Percentiles rank a stretch among this genome's conserved stretches.
Conservation (phyloP, 2,113 vertebrate species). For the Percopsis transmontana region DNA sequence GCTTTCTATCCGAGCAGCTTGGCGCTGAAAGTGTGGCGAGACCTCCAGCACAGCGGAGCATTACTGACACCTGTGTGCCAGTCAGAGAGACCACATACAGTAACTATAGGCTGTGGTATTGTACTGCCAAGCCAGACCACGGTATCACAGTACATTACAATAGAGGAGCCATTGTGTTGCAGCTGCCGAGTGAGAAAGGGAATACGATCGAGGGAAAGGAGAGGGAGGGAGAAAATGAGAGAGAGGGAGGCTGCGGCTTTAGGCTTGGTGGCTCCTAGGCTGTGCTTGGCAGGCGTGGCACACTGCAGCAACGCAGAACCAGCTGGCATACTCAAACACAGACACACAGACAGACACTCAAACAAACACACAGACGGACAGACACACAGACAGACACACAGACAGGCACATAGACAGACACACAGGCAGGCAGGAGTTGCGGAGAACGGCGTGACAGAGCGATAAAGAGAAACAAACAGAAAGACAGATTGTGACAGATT, state of each 20-base stretch:
- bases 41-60: no score
- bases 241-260: constrained; percentile 8
- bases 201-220: not conserved
- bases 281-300: constrained; percentile 68
- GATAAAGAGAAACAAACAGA: not conserved
- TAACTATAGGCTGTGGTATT: no score
- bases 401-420: not conserved
- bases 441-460: constrained; percentile 9
- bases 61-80: no score
- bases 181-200: constrained; percentile 32
- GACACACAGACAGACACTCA: constrained; percentile 15
- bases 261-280: constrained; percentile 19
- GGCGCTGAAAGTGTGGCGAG: no score
- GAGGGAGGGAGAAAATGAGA: not conserved
- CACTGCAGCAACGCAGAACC: constrained; percentile 61
- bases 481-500: no score
- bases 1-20: no score
- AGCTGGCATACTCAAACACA: constrained; percentile 38
- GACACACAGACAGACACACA: not conserved
- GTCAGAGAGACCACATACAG: no score
- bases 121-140: not conserved
- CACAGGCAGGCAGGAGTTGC: not conserved
- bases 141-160: constrained; percentile 27
- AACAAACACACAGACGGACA: not conserved
- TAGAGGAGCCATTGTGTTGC: constrained; percentile 29